Conservation (phyloP, 1,140 invertebrate genomes). For the Antheraea pernyi region DNA sequence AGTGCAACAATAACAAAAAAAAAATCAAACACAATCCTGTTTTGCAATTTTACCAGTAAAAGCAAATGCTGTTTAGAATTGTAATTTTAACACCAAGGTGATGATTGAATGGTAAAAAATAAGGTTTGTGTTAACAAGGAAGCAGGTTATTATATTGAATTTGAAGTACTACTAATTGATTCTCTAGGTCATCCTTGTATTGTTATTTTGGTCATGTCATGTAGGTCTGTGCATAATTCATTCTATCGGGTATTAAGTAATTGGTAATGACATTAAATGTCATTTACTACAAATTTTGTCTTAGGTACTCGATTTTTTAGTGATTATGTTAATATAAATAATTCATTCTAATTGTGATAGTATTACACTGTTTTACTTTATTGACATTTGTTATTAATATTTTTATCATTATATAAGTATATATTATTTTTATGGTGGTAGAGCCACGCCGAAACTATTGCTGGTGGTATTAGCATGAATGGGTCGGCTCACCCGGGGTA, state of each 20-base stretch:
- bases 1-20: too few relatives aligned
- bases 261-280: background rate
- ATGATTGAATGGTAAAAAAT: constrained; percentile 7
- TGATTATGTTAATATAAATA: background rate
- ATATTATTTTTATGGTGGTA: too few relatives aligned
- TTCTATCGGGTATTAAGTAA: background rate
- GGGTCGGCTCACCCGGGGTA: too few relatives aligned
- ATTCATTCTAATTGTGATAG: too few relatives aligned
- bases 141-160: constrained; percentile 17
- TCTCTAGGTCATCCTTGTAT: constrained; percentile 38
- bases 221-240: constrained; percentile 27
- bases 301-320: background rate
- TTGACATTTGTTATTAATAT: too few relatives aligned
- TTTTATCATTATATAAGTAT: too few relatives aligned
- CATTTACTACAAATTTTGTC: background rate
- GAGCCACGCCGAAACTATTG: too few relatives aligned
- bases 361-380: too few relatives aligned
- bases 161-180: constrained; percentile 36
- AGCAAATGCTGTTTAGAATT: background rate
- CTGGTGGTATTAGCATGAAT: too few relatives aligned
- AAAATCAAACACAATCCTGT: too few relatives aligned
- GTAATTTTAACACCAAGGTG: background rate
- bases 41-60: background rate
- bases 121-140: constrained; percentile 27
- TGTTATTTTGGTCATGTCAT: constrained; percentile 30